Evolutionary conservation across 2,113 vertebrate genomes (phyloP), one percentile per base, ranked within the genome.

Genomic region (Bos indicus): DNA sequence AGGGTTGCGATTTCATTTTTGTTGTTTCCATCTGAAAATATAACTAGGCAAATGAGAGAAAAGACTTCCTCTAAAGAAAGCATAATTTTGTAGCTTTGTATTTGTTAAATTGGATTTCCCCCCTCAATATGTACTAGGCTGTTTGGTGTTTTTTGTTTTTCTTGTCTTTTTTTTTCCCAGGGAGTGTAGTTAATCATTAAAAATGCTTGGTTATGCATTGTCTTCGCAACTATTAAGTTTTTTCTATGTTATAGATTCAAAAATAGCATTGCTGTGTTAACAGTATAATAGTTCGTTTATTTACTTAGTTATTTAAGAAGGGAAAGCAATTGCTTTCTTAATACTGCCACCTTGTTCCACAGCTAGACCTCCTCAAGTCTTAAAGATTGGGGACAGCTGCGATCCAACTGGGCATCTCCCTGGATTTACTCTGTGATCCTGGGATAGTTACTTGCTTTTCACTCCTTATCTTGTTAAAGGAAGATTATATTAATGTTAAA

Each of bases 1-100:
- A 21, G 33, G 21, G 52, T 85, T 97, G 19, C 62, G 6, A 88
- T 93, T 97, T 97, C 83, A 94, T 92, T 92, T 87, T 88, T 93
- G 33, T 88, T 92, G 36, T 40, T 93, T 95, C 62, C 62, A 60
- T 71, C 93, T 88, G 93, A 94, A 95, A 0, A 0, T 90, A 82
- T 54, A 88, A 83, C 56, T 4, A 88, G 56, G 87, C 26, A 86
- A 52, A 23, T 23, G 1, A 16, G 74, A 52, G 48, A 89, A 59
- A 96, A 81, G 3, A 19, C 33, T 36, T 89, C 60, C 80, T 91
- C 56, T 80, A 48, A 96, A 87, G 3, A 51, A 87, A 95, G 82
- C 15, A 33, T 2, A 56, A 4, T 3, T 71, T 82, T 33, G 6
- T 30, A 59, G 21, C 82, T 87, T 60, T 57, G 0, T 81, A 11